A percentile compares a stretch with the other conserved stretches of the same genome.
These are phyloP conservation scores for Drosophila triauraria DNA, from an alignment of 1,140 invertebrate species.

Conservation along the genomic window DNA sequence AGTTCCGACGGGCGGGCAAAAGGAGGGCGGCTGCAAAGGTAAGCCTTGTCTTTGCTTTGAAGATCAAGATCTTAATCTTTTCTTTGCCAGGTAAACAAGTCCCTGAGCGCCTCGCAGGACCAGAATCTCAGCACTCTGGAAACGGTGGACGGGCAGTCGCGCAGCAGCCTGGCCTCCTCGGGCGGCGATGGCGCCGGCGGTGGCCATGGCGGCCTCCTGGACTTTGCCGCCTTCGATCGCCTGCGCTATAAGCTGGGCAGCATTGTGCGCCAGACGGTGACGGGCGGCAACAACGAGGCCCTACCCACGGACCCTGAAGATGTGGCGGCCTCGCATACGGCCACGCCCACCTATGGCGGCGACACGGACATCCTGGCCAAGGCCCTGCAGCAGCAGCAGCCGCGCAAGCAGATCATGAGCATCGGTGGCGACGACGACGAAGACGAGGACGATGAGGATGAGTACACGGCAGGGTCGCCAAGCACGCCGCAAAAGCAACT, in stretches of 20 bases:
- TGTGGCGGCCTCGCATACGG: constrained; percentile 82
- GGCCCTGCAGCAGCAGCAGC: constrained; percentile 51
- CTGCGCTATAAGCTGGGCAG: constrained; percentile 87
- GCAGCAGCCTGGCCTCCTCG: constrained; percentile 86
- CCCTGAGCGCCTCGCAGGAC: constrained; percentile 76
- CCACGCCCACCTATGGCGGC: constrained; percentile 88
- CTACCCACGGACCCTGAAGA: constrained; percentile 49
- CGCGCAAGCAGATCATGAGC: constrained; percentile 84
- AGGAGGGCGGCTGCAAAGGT: constrained; percentile 85
- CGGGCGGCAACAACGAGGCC: constrained; percentile 70
- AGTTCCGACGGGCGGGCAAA: constrained; percentile 91
- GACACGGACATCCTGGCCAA: constrained; percentile 91
- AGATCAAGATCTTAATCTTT: no score
- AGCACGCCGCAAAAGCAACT: constrained; percentile 50
- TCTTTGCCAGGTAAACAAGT: constrained; percentile 74
- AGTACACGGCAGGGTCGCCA: constrained; percentile 21
- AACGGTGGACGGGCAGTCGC: constrained; percentile 86
- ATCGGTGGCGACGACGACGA: constrained; percentile 73
- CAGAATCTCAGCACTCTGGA: constrained; percentile 85
- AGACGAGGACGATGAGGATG: constrained; percentile 43
- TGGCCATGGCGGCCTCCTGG: constrained; percentile 73
- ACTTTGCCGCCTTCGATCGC: constrained; percentile 87
- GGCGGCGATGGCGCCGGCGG: constrained; percentile 59
- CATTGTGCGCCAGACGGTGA: constrained; percentile 87
- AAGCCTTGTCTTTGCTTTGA: no score